Base-by-base conservation (phyloP, 2,888 invertebrate species). In the Oscheius myriophilus region DNA sequence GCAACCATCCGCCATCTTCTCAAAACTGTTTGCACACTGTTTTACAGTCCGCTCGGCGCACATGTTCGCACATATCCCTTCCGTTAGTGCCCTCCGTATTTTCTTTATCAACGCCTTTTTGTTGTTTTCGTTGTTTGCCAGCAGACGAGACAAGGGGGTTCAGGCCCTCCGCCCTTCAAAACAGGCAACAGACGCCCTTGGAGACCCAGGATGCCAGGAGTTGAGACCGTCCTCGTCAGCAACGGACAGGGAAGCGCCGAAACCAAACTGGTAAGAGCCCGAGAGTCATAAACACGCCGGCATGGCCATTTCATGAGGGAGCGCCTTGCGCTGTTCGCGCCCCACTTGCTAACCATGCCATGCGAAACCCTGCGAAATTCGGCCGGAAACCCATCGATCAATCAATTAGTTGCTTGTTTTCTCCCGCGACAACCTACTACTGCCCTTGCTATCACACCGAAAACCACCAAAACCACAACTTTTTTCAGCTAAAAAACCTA, bases 171-270 rank as follows among this genome's bases (percentile, higher is more conserved):
- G 14, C 52, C 52, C 23, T 52, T 52, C 52, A 52, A 52, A 52
- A 18, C 12, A 18, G 14, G 14, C 23, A 52, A 6, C 23, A 18
- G 52, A 11, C 26, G 14, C n/a, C 52, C 52, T 18, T 18, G n/a
- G 18, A 52, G 18, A 52, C 23, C 23, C 52, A 33, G 45, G 25
- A 54, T 49, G 46, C 16, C n/a, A 33, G 67, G 67, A 42, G 61
- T 52, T 21, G 73, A 78, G 39, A 73, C 73, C 49, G 75, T 78
- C 66, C 75, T 75, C 49, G 69, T 76, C 55, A 63, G 72, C 25
- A 73, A 74, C 54, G 72, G 73, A 52, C 72, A 78, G 58, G 78
- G 78, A 43, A 67, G 75, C 18, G 70, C 75, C 43, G 78, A 78
- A 67, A 78, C 78, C 25, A 70, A 73, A 64, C 67, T 78, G 71